A percentile compares a stretch with the other conserved stretches of the same genome.
These are phyloP conservation scores for Electrophaes corylata DNA, from an alignment of 2,888 invertebrate genomes.

Conservation along the genomic window DNA sequence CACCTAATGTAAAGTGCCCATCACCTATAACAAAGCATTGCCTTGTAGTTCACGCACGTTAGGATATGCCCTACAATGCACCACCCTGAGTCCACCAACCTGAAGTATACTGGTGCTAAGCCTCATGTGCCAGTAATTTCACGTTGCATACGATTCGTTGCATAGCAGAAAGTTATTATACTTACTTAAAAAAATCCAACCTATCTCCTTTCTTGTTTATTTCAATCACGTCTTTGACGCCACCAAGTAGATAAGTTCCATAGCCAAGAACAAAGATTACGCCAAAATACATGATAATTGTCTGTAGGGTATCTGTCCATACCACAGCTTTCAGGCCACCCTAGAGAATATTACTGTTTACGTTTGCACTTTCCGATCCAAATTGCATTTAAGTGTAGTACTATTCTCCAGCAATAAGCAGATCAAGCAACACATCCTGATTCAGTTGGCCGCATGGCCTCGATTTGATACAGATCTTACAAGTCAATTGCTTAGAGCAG, in stretches of 20 bases:
- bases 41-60: too few relatives aligned
- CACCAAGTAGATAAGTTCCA: constrained; percentile 87
- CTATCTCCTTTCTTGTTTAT: constrained; percentile 86
- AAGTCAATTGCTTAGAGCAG: constrained; percentile 47
- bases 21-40: too few relatives aligned
- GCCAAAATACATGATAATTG: constrained; percentile 89
- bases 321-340: constrained; percentile 92
- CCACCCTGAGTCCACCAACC: too few relatives aligned
- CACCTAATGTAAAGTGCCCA: too few relatives aligned
- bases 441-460: constrained; percentile 44
- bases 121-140: too few relatives aligned
- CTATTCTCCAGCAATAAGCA: background rate
- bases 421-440: background rate
- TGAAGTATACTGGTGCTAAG: too few relatives aligned
- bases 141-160: too few relatives aligned
- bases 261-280: constrained; percentile 86
- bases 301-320: constrained; percentile 92
- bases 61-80: too few relatives aligned
- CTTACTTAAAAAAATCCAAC: constrained; percentile 90
- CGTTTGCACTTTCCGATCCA: background rate
- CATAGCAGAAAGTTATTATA: constrained; percentile 42
- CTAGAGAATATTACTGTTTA: constrained; percentile 65
- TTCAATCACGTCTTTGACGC: constrained; percentile 84
- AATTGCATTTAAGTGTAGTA: too few relatives aligned
- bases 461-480: constrained; percentile 42